A percentile compares a stretch with the other conserved stretches of the same genome.
These are phyloP conservation scores for Percopsis transmontana DNA, from an alignment of 2,113 vertebrate genomes.

Conservation along the genomic window DNA sequence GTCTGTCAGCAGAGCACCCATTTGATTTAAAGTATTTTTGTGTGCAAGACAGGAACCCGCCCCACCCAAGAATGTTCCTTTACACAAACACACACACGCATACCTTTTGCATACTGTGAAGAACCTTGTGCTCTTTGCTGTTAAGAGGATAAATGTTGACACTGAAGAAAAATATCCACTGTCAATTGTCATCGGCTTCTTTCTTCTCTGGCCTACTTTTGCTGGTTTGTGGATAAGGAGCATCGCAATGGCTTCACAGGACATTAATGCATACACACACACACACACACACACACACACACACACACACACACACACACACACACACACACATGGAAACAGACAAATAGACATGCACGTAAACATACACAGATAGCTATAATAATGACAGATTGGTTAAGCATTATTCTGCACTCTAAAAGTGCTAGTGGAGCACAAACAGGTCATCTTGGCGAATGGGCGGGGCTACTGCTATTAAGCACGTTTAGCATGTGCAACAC, in stretches of 20 bases:
- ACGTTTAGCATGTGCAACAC: constrained; percentile 72
- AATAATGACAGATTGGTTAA: constrained; percentile 62
- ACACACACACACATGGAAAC: constrained; percentile 12
- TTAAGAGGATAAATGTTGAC: constrained; percentile 62
- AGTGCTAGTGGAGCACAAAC: constrained; percentile 54
- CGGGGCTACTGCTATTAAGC: constrained; percentile 70
- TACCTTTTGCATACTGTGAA: constrained; percentile 19
- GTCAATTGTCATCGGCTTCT: constrained; percentile 56
- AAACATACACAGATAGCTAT: constrained; percentile 8
- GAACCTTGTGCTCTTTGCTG: constrained; percentile 21
- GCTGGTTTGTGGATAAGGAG: constrained; percentile 53
- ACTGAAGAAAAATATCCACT: constrained; percentile 59
- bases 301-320: constrained; percentile 11
- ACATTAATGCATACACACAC: constrained; percentile 25
- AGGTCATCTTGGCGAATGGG: constrained; percentile 60
- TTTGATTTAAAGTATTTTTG: constrained; percentile 35
- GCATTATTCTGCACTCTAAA: constrained; percentile 30
- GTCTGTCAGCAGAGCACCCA: constrained; percentile 17
- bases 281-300: background rate
- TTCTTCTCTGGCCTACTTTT: constrained; percentile 25
- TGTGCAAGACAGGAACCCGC: background rate
- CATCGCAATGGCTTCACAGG: constrained; percentile 34
- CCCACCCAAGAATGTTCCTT: no score
- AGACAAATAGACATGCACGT: background rate
- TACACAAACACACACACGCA: background rate